Conservation (phyloP, 1,140 invertebrate species). For the Cotesia vestalis region DNA sequence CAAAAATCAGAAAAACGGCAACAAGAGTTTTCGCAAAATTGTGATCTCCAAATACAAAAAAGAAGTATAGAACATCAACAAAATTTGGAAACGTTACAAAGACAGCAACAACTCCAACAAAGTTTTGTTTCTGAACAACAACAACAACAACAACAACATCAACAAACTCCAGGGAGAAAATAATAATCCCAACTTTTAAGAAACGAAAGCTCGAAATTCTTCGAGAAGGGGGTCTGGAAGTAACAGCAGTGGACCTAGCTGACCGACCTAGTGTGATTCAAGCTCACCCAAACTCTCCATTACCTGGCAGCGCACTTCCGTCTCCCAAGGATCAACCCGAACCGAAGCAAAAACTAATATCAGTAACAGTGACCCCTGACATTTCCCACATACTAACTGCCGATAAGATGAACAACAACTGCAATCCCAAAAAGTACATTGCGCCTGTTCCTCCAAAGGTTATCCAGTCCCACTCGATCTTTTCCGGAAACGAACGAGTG, state of each 20-base stretch:
- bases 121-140: no score
- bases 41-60: no score
- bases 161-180: slow-evolving; percentile 52
- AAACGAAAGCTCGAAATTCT: slow-evolving; percentile 78
- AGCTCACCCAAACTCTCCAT: slow-evolving; percentile 36
- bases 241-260: slow-evolving; percentile 70
- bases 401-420: slow-evolving; percentile 39
- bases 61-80: slow-evolving; percentile 23
- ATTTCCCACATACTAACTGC: slow-evolving; percentile 65
- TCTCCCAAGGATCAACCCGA: slow-evolving; percentile 51
- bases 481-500: slow-evolving; percentile 70
- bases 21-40: no score
- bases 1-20: no score
- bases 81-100: no score
- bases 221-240: slow-evolving; percentile 76
- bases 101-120: no score
- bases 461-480: slow-evolving; percentile 73
- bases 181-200: slow-evolving; percentile 68
- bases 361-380: slow-evolving; percentile 68
- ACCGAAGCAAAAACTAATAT: slow-evolving; percentile 57
- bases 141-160: no score
- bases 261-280: slow-evolving; percentile 54
- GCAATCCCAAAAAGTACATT: slow-evolving; percentile 41
- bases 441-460: slow-evolving; percentile 67
- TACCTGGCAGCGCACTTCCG: slow-evolving; percentile 45